phyloP scores from a whole-genome alignment of 2,888 invertebrate species.

The Cataglyphis altisquamis region DNA sequence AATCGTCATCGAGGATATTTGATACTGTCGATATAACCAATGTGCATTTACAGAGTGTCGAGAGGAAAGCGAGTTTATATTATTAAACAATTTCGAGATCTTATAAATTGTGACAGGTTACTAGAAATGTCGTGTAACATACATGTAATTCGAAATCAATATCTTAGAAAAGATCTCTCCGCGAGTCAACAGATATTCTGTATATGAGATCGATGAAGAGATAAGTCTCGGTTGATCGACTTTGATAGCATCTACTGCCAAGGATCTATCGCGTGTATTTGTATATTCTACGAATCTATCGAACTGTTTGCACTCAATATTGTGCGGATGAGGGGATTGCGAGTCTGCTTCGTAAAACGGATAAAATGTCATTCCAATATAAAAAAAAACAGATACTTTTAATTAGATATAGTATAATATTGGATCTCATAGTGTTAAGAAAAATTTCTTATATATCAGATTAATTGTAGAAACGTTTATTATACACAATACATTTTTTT shows the following conservation, averaged over 20 bases:
- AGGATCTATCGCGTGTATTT: constrained; percentile 14
- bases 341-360: constrained; percentile 30
- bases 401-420: constrained; percentile 7
- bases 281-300: constrained; percentile 44
- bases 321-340: constrained; percentile 27
- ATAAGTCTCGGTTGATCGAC: constrained; percentile 4
- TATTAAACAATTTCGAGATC: constrained; percentile 3
- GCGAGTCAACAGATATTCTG: background rate
- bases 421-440: background rate
- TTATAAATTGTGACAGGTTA: background rate
- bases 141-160: background rate
- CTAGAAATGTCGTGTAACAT: background rate
- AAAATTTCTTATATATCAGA: background rate
- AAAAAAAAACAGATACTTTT: constrained; percentile 19
- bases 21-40: constrained; percentile 41
- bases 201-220: background rate
- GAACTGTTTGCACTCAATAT: constrained; percentile 39
- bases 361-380: constrained; percentile 9
- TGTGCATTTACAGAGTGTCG: background rate
- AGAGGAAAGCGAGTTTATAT: background rate
- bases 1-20: constrained; percentile 21
- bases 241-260: constrained; percentile 5
- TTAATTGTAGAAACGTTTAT: background rate
- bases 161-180: background rate
- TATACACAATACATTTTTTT: background rate